These are phyloP conservation scores for Colius striatus DNA, from an alignment of 2,113 vertebrate species.

Conservation along the genomic window DNA sequence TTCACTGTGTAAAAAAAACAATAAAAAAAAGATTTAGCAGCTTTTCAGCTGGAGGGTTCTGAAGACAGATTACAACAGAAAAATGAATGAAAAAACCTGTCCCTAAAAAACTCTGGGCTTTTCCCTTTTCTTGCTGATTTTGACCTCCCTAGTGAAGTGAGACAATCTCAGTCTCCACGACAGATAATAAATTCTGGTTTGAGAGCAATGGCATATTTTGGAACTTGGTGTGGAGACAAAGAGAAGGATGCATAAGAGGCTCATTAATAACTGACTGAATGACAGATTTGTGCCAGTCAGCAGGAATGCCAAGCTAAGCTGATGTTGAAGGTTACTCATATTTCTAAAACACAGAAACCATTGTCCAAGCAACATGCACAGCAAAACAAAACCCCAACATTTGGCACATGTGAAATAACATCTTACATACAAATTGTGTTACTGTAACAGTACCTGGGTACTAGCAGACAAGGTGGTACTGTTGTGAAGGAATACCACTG, in stretches of 20 bases:
- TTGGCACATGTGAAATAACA: neutral
- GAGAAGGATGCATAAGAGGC: neutral
- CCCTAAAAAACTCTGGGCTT: neutral
- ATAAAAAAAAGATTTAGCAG: neutral
- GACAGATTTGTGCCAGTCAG: neutral
- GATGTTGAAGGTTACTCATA: neutral
- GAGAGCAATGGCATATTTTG: neutral
- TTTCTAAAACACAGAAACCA: constrained; percentile 11
- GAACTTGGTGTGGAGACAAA: neutral
- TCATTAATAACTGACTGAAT: neutral
- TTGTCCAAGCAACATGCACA: neutral
- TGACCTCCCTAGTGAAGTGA: neutral
- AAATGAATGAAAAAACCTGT: rapidly evolving
- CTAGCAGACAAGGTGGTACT: neutral
- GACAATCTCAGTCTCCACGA: neutral
- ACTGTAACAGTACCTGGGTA: neutral
- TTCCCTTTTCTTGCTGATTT: neutral
- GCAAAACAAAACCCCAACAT: neutral
- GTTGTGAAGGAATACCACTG: neutral
- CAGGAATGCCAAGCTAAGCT: neutral
- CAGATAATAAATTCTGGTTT: neutral
- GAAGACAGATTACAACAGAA: neutral
- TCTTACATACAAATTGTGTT: neutral
- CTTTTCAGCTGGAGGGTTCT: neutral
- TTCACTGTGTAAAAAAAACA: constrained; percentile 73